Evolutionary conservation across 2,888 invertebrate species (phyloP), one percentile per base, ranked within the genome.

Genomic region (Cetonia aurata): DNA sequence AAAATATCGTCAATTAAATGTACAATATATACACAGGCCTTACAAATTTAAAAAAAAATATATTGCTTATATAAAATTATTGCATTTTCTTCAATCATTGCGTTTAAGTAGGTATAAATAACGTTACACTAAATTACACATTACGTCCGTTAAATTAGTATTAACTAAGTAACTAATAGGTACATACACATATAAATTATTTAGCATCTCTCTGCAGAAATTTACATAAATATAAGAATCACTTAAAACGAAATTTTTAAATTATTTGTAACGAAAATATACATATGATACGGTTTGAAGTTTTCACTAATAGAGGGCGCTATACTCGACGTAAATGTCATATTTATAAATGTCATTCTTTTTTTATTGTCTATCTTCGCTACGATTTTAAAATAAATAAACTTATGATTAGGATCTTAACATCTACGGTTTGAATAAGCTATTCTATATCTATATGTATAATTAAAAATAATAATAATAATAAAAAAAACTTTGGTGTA

Each of bases 11-110:
- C 15, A 56, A 52, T 50, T 60, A 69, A 69, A 69, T 69, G 69
- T 69, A 69, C 69, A 69, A 60, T 69, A 69, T 69, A 59, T 69
- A 69, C 69, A 69, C 25, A 37, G 15, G 25, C n/a, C 48, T 31
- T 9, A 13, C 48, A 60, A 60, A 60, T 60, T 60, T 46, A 13
- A 46, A 56, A 56, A 15, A 48, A 60, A 15, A 31, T 53, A 19
- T 53, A n/a, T 13, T 15, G 8, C 10, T 15, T 13, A 1, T 48
- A 15, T 6, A 55, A 13, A 55, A 55, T 55, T 55, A 33, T 33
- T n/a, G 10, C 57, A n/a, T 10, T 31, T 31, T 15, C 25, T 41
- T 13, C 12, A 1, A 17, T 15, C 57, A 41, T 13, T 15, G 12
- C 10, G 33, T 42, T n/a, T 17, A 41, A 15, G 25, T 57, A 17